Base-by-base conservation (phyloP, 2,113 vertebrate genomes). In the Sturnus vulgaris region DNA sequence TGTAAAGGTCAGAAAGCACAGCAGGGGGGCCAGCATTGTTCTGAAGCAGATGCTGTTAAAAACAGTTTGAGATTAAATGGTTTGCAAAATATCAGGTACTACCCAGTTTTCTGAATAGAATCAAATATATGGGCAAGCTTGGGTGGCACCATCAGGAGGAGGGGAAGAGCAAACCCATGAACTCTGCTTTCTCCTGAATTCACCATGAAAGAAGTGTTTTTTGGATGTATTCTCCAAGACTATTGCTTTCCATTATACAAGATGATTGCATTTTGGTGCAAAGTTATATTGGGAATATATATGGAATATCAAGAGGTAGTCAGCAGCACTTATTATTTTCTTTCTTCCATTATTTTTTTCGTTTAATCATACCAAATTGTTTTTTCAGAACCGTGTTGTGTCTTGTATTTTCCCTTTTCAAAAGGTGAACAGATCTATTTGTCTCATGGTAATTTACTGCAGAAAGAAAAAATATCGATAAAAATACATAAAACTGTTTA, bases 151-250 rank as follows among this genome's bases (percentile, higher is more conserved):
- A 0, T 68, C 30, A 50, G 25, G 30, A 64, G 44, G 21, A 86
- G 35, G 17, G 31, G 15, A 82, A 71, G 33, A 82, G 9, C 4
- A 59, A 86, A 16, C 5, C 49, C 19, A 23, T 0, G 0, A 80
- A 9, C 5, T 70, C 27, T 35, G 25, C 47, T 75, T 89, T 82
- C 30, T 18, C 20, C 69, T 77, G 55, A 14, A 59, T 49, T 65
- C 47, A 50, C 44, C 18, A 13, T 52, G 20, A 46, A 84, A 84
- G 3, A 66, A 75, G 23, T 42, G 19, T 3, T 31, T 39, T 83
- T 81, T 65, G 40, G 52, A 64, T 78, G 9, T 64, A 42, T 82
- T 75, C 56, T 68, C 72, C 65, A 88, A 57, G 21, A 60, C 8
- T 35, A 35, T 68, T 82, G 35, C 30, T 66, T 82, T 46, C 30